Evolutionary conservation across 2,113 vertebrate genomes (phyloP), one percentile per base, ranked within the genome.

Genomic region (Triplophysa tibetana): DNA sequence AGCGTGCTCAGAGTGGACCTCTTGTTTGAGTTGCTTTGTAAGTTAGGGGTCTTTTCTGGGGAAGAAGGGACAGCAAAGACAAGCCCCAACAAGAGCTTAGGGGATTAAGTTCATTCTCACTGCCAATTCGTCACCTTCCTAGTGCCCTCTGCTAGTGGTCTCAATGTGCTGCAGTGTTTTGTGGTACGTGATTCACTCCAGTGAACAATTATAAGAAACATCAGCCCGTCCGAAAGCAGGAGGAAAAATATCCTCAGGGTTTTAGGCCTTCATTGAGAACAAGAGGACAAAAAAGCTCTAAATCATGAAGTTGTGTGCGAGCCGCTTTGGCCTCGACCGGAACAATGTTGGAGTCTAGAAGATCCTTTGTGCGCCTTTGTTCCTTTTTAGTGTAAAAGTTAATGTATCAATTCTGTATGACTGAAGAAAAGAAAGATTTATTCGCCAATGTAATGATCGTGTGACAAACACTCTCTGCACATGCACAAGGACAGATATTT

Each of bases 41-140:
- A 69, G 56, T 33, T 58, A 48, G 62, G 72, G 76, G 76, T 79
- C 75, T 84, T 78, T 78, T 82, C 76, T 74, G 26, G 75, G 79
- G 73, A 81, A 83, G 80, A 77, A 83, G 77, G 77, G 79, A 85
- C 82, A 83, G 83, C 60, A 80, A 84, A 87, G 84, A 89, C 81
- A 89, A 90, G 88, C 81, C 89, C 83, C 75, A 61, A 90, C 89
- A 90, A 89, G 87, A 88, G 88, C 85, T 91, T 89, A 90, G 87
- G 79, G 89, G 89, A 90, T 91, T 91, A 90, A 89, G 89, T 89
- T 90, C 87, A 90, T 90, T 90, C 90, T 89, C 89, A 89, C 84
- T 88, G 87, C 87, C 88, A 88, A 83, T 88, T 82, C 77, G 84
- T 88, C 88, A 86, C 84, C 85, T 81, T 79, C 78, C 75, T 70